Evolutionary conservation across 2,113 vertebrate species (phyloP).

Genomic region (Hydrochoerus hydrochaeris): DNA sequence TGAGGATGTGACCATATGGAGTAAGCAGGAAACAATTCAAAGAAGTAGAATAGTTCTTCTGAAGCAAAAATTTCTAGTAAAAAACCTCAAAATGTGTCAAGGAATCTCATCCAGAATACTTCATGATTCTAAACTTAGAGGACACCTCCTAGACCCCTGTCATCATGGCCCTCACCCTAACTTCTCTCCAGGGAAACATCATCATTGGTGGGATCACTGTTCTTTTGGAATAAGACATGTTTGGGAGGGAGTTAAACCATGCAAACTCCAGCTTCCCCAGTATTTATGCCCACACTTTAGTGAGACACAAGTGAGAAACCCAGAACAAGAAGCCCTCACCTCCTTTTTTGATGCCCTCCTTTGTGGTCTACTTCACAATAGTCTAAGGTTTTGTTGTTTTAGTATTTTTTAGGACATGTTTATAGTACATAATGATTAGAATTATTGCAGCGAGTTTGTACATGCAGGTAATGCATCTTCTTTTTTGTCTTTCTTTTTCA

Average conservation of each 20-base stretch:
- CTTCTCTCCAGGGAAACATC: neutral
- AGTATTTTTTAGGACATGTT: neutral
- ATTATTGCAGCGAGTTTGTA: neutral
- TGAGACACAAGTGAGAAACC: conserved; percentile 4
- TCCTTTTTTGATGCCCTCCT: conserved; percentile 17
- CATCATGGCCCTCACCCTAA: neutral
- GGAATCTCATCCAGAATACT: neutral
- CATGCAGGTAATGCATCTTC: neutral
- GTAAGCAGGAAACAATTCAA: neutral
- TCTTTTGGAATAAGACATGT: neutral
- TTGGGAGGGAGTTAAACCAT: neutral
- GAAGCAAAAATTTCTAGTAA: neutral
- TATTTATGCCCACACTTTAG: conserved; percentile 29
- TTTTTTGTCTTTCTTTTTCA: neutral
- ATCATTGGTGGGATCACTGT: neutral
- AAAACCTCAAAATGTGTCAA: neutral
- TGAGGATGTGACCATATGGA: neutral
- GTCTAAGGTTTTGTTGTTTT: neutral
- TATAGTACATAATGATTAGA: neutral
- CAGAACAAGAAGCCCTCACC: neutral
- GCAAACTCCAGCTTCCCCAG: neutral
- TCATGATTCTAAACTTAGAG: conserved; percentile 15
- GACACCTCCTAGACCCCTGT: neutral
- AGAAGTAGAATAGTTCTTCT: neutral
- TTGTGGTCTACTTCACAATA: neutral